Evolutionary conservation across 2,113 vertebrate genomes (phyloP).

Genomic region (Laticauda laticaudata): DNA sequence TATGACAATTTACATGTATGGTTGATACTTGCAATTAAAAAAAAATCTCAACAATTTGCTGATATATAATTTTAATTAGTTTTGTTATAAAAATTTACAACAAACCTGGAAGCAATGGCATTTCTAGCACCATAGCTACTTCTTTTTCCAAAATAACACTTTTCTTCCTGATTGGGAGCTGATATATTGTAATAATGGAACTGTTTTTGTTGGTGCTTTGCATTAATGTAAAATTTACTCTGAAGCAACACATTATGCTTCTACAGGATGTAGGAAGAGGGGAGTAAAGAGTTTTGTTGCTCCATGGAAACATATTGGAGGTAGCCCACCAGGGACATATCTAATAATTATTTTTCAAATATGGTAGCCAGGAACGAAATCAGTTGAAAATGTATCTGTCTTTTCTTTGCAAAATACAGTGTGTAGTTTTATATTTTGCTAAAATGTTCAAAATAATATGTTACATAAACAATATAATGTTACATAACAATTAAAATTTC

Average conservation of each 20-base stretch:
- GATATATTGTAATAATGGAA: background rate
- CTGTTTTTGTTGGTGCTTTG: background rate
- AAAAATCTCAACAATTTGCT: background rate
- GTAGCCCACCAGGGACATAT: background rate
- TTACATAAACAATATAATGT: background rate
- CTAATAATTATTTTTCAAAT: background rate
- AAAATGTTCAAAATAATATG: background rate
- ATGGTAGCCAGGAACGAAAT: no score
- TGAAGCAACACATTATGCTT: background rate
- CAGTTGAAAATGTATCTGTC: background rate
- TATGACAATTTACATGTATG: background rate
- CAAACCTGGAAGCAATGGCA: background rate
- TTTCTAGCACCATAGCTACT: background rate
- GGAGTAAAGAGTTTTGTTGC: background rate
- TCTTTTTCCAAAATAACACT: background rate
- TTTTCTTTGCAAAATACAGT: background rate
- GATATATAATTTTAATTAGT: background rate
- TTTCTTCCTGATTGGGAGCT: background rate
- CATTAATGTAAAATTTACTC: background rate
- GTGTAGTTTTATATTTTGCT: background rate
- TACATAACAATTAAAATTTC: background rate
- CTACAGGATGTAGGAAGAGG: background rate
- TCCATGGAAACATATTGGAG: background rate
- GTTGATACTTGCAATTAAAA: background rate
- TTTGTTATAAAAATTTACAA: background rate